These are phyloP conservation scores for Molossus molossus DNA, from an alignment of 2,797 vertebrate genomes.

Conservation along the genomic window DNA sequence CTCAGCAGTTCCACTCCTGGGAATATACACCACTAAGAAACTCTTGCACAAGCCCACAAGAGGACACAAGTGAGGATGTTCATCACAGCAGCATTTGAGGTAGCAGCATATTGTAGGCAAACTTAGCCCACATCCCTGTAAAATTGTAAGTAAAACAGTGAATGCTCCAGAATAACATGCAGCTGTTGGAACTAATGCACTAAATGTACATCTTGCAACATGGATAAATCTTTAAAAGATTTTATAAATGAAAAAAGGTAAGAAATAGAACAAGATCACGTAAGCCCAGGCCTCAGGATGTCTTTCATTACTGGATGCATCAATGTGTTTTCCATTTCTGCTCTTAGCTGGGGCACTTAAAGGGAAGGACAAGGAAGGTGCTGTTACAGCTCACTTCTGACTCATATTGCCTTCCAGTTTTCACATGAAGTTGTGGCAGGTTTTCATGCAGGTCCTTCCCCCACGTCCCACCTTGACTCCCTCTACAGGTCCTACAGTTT, in stretches of 20 bases:
- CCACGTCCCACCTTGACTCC: not conserved
- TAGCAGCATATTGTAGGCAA: not conserved
- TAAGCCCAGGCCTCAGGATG: not conserved
- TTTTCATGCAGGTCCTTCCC: not conserved
- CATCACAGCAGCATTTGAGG: not conserved
- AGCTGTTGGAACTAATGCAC: not conserved
- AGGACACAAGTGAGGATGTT: not conserved
- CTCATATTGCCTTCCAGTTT: not conserved
- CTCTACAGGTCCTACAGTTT: not conserved
- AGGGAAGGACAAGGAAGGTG: not conserved
- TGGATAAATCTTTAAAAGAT: conserved; percentile 41
- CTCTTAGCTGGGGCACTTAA: not conserved
- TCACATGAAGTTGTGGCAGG: not conserved
- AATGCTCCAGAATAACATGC: not conserved
- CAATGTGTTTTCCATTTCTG: conserved; percentile 15
- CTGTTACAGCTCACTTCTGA: not conserved
- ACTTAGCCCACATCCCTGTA: not conserved
- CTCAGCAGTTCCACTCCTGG: conserved; percentile 4
- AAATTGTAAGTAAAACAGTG: not conserved
- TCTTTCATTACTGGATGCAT: not conserved
- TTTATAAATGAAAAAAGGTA: not conserved
- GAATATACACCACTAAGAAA: not conserved
- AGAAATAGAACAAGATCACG: not conserved
- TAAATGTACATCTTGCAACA: conserved; percentile 2
- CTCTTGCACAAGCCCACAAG: not conserved